Percentiles rank a stretch among this genome's conserved stretches.
Evolutionary conservation across 2,888 invertebrate species (phyloP).

Genomic region (Tupiocoris notatus): DNA sequence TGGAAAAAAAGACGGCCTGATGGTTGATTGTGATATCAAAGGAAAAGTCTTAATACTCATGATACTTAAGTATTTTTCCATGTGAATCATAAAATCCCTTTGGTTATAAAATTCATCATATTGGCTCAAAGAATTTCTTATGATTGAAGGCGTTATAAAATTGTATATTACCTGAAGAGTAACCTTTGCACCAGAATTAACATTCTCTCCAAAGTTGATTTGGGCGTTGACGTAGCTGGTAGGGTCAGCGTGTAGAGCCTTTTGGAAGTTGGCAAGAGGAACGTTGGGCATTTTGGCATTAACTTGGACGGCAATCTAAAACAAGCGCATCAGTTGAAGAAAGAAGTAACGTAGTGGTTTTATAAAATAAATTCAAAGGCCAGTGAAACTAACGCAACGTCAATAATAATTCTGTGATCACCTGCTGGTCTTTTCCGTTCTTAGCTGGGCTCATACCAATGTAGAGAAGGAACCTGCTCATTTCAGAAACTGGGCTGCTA

Average conservation of each 20-base stretch:
- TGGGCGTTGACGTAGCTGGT: constrained; percentile 42
- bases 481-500: constrained; percentile 60
- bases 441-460: constrained; percentile 54
- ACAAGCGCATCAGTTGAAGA: too few relatives aligned
- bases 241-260: constrained; percentile 43
- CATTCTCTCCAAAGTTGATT: constrained; percentile 41
- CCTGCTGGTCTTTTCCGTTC: constrained; percentile 49
- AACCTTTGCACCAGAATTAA: constrained; percentile 51
- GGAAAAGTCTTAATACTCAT: too few relatives aligned
- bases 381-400: too few relatives aligned
- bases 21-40: too few relatives aligned
- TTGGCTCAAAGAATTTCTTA: too few relatives aligned
- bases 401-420: too few relatives aligned
- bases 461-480: constrained; percentile 58
- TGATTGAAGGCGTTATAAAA: neutral
- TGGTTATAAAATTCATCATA: too few relatives aligned
- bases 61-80: too few relatives aligned
- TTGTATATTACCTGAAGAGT: constrained; percentile 51
- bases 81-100: too few relatives aligned
- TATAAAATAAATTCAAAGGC: too few relatives aligned
- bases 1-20: constrained; percentile 47
- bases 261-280: constrained; percentile 52
- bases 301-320: constrained; percentile 37
- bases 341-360: too few relatives aligned
- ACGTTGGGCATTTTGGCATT: constrained; percentile 55